Evolutionary conservation across 2,888 invertebrate genomes (phyloP), one percentile per base, ranked within the genome.

Genomic region (Morinoia aosen): DNA sequence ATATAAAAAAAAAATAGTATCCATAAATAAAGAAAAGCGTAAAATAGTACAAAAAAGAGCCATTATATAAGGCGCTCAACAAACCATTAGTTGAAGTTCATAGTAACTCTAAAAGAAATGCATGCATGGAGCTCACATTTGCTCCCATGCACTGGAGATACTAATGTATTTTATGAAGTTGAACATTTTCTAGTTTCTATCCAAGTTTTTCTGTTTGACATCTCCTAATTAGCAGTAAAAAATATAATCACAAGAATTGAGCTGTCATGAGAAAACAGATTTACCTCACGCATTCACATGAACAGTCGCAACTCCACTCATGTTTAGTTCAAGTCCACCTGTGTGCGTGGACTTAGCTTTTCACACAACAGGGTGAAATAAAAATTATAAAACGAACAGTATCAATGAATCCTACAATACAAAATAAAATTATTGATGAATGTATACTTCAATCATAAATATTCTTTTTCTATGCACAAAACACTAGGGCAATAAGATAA

Each of bases 251-350:
- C 93, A 93, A 58, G 93, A 93, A 57, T 93, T 93, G 93, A 57
- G 93, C 93, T 93, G 57, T 57, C 93, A 57, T 93, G 93, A 93
- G 93, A 93, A 93, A 93, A 93, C 93, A 93, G 56, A 93, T 93
- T 93, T 93, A 93, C 57, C 57, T 93, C 93, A 93, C 58, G 57
- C 58, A 93, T 93, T 93, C 93, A 93, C 58, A 93, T 58, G 93
- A 57, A 93, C 93, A 93, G 57, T 57, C 56, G 58, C 93, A 93
- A 93, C 57, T 57, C 93, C 93, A n/a, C 57, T 56, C 93, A 76
- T 39, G 93, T 57, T 93, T 57, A 57, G 58, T 93, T 93, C 93
- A 93, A 57, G 48, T 33, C 93, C 57, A 57, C 57, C 25, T 39
- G 93, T 93, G 57, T 33, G 56, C 33, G 40, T 33, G 93, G 93